These are phyloP conservation scores for Branchellion lobata DNA, from an alignment of 2,888 invertebrate species.

Conservation along the genomic window DNA sequence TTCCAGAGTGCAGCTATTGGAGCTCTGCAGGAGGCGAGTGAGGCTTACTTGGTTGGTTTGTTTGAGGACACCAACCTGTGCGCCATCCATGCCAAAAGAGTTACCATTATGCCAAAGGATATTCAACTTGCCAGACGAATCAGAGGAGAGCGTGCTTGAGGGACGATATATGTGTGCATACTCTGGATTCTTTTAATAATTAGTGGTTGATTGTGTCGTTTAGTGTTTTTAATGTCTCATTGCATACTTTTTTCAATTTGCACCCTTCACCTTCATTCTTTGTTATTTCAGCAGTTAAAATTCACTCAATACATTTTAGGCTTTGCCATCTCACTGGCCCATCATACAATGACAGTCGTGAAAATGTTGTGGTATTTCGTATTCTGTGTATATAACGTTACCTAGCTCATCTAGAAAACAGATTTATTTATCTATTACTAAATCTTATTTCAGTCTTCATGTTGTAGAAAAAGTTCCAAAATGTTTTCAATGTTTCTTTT, in stretches of 20 bases:
- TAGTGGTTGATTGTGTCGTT: background rate
- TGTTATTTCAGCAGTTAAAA: too few relatives aligned
- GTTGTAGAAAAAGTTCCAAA: too few relatives aligned
- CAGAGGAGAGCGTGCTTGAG: conserved; percentile 78
- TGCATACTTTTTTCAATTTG: background rate
- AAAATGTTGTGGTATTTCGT: too few relatives aligned
- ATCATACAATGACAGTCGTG: conserved; percentile 2
- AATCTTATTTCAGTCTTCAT: too few relatives aligned
- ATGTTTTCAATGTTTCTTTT: too few relatives aligned
- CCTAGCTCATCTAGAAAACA: too few relatives aligned
- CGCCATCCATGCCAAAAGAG: conserved; percentile 93
- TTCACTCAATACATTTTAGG: background rate
- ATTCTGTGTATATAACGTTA: too few relatives aligned
- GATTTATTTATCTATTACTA: too few relatives aligned
- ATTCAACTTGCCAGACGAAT: conserved; percentile 93
- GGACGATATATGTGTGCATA: background rate
- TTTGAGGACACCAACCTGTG: conserved; percentile 97
- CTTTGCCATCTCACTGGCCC: background rate
- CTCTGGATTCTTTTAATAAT: conserved; percentile 1
- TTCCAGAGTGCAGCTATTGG: conserved; percentile 63
- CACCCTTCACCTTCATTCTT: background rate
- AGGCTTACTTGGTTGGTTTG: conserved; percentile 62
- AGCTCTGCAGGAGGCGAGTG: conserved; percentile 55
- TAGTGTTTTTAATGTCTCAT: conserved; percentile 21
- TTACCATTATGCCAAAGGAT: conserved; percentile 97